phyloP scores from a whole-genome alignment of 1,140 invertebrate genomes.

The Calycopis cecrops region DNA sequence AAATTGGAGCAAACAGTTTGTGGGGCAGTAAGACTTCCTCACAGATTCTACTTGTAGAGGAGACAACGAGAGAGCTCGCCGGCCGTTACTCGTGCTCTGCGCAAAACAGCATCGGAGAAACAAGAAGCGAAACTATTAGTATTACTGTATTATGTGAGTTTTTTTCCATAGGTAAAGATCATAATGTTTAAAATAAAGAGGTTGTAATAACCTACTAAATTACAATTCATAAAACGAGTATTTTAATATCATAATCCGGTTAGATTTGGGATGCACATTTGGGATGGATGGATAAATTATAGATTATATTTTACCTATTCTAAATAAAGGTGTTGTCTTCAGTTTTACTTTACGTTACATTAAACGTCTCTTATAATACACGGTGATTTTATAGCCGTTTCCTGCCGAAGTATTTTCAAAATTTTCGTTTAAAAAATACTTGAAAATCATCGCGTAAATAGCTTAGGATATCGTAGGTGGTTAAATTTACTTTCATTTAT shows the following conservation, averaged over 20 bases:
- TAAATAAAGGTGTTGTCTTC: too few relatives aligned
- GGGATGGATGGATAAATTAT: background rate
- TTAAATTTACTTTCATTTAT: slow-evolving; percentile 1
- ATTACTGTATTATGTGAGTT: slow-evolving; percentile 57
- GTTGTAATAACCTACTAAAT: background rate
- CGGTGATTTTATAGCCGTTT: too few relatives aligned
- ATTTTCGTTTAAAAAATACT: too few relatives aligned
- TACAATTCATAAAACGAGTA: too few relatives aligned
- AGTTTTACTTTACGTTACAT: background rate
- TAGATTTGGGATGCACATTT: too few relatives aligned
- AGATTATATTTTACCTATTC: background rate
- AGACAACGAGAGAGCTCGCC: slow-evolving; percentile 63
- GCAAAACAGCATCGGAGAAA: slow-evolving; percentile 68
- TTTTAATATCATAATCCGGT: too few relatives aligned
- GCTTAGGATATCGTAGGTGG: background rate
- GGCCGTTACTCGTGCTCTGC: slow-evolving; percentile 75
- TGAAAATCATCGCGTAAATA: background rate
- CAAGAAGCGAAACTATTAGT: slow-evolving; percentile 43
- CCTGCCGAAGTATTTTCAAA: too few relatives aligned
- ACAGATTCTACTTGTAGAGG: slow-evolving; percentile 43
- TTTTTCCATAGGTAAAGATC: background rate
- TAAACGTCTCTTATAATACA: background rate
- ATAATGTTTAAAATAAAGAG: background rate
- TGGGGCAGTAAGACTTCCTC: slow-evolving; percentile 44
- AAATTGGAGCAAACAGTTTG: slow-evolving; percentile 43